phyloP scores from a whole-genome alignment of 2,797 vertebrate species.

The Periparus ater region DNA sequence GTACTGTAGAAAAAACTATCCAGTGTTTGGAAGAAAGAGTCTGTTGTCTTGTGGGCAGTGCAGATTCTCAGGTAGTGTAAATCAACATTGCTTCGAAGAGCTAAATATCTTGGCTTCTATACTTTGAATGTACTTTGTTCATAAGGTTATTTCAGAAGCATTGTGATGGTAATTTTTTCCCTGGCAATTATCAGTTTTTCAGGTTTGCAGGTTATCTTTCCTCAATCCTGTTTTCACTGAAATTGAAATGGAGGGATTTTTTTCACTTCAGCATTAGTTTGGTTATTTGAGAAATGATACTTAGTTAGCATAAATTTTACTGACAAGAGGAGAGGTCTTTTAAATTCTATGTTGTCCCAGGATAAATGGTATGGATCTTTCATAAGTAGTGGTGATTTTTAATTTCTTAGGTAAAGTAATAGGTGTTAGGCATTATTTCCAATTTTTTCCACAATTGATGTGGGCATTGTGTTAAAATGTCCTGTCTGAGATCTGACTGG shows the following conservation, averaged over 20 bases:
- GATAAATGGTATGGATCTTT: neutral
- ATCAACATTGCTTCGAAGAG: neutral
- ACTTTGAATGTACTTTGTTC: neutral
- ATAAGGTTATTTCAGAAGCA: neutral
- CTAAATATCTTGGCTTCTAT: neutral
- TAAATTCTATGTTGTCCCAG: neutral
- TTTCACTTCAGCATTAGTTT: neutral
- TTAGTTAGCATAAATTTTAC: neutral
- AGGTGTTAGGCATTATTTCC: neutral
- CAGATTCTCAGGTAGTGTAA: slow-evolving; percentile 20
- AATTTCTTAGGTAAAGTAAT: neutral
- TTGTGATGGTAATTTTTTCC: neutral
- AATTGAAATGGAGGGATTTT: neutral
- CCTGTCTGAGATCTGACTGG: neutral
- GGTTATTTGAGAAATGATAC: neutral
- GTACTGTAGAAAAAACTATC: slow-evolving; percentile 15
- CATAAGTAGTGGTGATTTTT: neutral
- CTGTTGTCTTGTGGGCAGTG: neutral
- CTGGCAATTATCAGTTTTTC: neutral
- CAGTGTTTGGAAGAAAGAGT: slow-evolving; percentile 5
- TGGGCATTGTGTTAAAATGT: neutral
- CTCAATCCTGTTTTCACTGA: neutral
- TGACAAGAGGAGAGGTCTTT: neutral
- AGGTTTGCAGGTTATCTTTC: neutral
- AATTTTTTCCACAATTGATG: neutral